These are phyloP conservation scores for Chrysolophus pictus DNA, from an alignment of 2,797 vertebrate species.

Conservation along the genomic window DNA sequence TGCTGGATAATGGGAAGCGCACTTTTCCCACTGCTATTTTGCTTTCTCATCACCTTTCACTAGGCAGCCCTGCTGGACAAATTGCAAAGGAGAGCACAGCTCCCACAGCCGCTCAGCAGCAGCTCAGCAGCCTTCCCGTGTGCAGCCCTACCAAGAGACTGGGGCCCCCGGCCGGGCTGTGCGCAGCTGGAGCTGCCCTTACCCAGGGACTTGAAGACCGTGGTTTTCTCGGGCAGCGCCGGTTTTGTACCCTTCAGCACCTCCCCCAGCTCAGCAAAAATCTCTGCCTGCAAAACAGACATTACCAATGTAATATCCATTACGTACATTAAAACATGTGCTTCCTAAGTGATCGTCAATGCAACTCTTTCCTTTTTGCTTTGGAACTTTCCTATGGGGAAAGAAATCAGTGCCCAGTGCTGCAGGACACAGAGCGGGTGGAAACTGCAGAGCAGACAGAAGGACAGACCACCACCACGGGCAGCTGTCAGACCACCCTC, in stretches of 20 bases:
- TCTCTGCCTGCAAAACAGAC: conserved; percentile 81
- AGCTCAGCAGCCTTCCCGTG: conserved; percentile 47
- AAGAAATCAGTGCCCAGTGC: background rate
- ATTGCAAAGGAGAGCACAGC: conserved; percentile 9
- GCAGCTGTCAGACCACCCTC: background rate
- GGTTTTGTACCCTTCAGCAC: conserved; percentile 88
- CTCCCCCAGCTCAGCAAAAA: conserved; percentile 95
- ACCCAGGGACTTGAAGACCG: conserved; percentile 97
- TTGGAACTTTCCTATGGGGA: background rate
- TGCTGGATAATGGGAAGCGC: background rate
- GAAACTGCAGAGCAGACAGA: background rate
- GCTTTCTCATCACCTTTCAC: conserved; percentile 21
- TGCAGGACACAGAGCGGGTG: background rate
- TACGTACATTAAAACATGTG: background rate
- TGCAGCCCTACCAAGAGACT: background rate
- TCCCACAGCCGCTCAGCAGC: background rate
- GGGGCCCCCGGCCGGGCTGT: background rate
- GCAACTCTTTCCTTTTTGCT: background rate
- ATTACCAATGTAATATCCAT: background rate
- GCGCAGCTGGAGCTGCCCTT: conserved; percentile 62
- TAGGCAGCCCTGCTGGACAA: conserved; percentile 5
- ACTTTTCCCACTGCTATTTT: background rate
- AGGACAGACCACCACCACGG: too few relatives aligned
- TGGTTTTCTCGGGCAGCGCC: conserved; percentile 88
- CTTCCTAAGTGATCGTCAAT: background rate